Evolutionary conservation across 2,888 invertebrate species (phyloP).

Genomic region (Tachina lurida): DNA sequence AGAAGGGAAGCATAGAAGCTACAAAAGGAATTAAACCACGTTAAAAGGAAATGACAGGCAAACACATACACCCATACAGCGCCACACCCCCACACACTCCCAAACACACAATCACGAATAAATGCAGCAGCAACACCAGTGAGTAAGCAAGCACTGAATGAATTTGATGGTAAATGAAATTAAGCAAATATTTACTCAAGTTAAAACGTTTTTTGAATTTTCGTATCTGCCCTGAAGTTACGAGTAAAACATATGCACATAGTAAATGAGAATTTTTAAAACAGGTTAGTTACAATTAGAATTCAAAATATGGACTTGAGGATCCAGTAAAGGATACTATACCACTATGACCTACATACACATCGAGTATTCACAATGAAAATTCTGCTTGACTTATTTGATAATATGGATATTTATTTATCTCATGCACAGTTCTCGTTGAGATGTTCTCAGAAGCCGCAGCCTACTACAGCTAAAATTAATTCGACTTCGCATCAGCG

Average conservation of each 20-base stretch:
- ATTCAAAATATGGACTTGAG: not conserved
- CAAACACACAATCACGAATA: conserved; percentile 20
- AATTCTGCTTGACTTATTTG: too few species aligned
- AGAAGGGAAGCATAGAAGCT: conserved; percentile 32
- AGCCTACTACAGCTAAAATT: too few species aligned
- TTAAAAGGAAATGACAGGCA: conserved; percentile 43
- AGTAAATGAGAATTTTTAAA: not conserved
- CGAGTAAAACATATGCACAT: not conserved
- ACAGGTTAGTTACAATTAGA: not conserved
- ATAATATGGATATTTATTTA: too few species aligned
- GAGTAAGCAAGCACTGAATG: conserved; percentile 45
- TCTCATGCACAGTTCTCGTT: too few species aligned
- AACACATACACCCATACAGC: not conserved
- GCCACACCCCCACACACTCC: not conserved
- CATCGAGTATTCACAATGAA: too few species aligned
- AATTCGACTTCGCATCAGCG: too few species aligned
- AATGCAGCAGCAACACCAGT: conserved; percentile 32
- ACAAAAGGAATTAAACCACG: conserved; percentile 49
- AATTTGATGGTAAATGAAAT: conserved; percentile 68
- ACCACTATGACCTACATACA: too few species aligned
- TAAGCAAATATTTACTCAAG: conserved; percentile 71
- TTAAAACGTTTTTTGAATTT: conserved; percentile 68
- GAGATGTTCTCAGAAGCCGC: too few species aligned
- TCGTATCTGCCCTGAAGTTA: conserved; percentile 31
- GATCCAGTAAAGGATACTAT: too few species aligned